A percentile compares a stretch with the other conserved stretches of the same genome.
Conservation (phyloP, 2,888 invertebrate species). For the Folsomia manolachei region DNA sequence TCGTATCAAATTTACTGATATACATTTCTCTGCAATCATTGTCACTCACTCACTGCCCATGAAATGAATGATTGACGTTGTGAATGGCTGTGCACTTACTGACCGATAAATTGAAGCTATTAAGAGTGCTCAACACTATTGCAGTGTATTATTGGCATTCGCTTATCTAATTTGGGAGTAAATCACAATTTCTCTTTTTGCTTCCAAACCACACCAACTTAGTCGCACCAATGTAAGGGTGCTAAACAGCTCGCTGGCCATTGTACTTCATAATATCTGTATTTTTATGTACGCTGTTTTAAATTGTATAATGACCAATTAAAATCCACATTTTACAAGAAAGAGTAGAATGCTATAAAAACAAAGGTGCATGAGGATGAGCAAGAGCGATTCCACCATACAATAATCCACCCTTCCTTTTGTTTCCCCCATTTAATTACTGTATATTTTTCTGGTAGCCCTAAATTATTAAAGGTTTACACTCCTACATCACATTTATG, state of each 20-base stretch:
- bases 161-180: neutral
- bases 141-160: neutral
- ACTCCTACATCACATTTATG: no score
- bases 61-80: no score
- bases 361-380: constrained; percentile 12
- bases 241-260: no score
- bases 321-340: neutral
- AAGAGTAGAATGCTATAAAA: neutral
- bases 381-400: constrained; percentile 11
- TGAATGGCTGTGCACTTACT: no score
- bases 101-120: no score
- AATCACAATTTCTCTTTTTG: neutral
- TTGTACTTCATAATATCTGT: no score
- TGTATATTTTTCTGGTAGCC: neutral
- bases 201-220: no score
- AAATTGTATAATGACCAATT: neutral
- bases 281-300: no score
- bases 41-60: no score
- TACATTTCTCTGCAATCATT: no score
- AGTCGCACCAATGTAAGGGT: no score
- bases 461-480: neutral
- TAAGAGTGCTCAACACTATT: neutral
- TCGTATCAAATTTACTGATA: no score
- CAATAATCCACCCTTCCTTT: neutral
- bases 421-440: neutral